These are phyloP conservation scores for Hypercompe scribonia DNA, from an alignment of 2,888 invertebrate genomes.

Conservation along the genomic window DNA sequence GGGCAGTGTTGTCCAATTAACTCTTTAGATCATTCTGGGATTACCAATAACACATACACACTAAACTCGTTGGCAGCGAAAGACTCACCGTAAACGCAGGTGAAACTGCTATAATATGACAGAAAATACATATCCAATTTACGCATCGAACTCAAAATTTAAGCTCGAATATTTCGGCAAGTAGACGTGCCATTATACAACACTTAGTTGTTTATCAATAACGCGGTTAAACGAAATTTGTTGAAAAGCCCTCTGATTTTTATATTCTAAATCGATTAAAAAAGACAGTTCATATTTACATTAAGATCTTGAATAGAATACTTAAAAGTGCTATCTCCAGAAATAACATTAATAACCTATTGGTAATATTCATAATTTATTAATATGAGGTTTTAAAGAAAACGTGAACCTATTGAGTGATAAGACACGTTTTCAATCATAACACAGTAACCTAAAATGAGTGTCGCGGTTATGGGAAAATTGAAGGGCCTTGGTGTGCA, in stretches of 20 bases:
- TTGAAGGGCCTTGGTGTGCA: conserved; percentile 38
- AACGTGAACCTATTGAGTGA: conserved; percentile 67
- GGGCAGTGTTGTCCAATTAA: too few relatives aligned
- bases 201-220: not conserved
- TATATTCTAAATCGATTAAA: not conserved
- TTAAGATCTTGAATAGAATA: not conserved
- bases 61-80: too few relatives aligned
- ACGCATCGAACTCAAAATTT: too few relatives aligned
- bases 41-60: too few relatives aligned
- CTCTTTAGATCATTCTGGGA: too few relatives aligned
- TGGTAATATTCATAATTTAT: conserved; percentile 38
- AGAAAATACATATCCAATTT: too few relatives aligned
- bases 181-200: not conserved
- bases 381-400: conserved; percentile 61
- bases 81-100: too few relatives aligned
- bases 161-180: too few relatives aligned
- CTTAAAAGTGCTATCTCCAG: not conserved
- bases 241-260: not conserved
- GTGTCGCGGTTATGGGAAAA: conserved; percentile 67
- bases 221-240: not conserved
- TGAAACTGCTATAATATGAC: too few relatives aligned
- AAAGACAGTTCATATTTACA: not conserved
- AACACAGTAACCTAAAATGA: conserved; percentile 67
- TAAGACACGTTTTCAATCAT: conserved; percentile 86
- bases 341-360: conserved; percentile 2